A percentile compares a stretch with the other conserved stretches of the same genome.
Conservation (phyloP, 2,888 invertebrate genomes). For the Pecten maximus region DNA sequence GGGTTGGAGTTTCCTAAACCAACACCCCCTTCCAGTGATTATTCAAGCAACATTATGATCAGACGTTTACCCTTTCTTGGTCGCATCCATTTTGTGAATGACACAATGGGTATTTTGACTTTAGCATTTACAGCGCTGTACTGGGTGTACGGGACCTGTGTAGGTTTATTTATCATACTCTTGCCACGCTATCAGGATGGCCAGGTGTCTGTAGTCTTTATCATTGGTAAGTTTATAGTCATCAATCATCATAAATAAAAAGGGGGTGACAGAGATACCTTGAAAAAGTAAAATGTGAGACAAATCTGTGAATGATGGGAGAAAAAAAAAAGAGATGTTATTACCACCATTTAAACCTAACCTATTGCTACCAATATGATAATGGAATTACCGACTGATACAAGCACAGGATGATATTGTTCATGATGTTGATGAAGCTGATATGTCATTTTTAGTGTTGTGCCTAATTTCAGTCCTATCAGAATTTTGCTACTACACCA, state of each 20-base stretch:
- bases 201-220: conserved; percentile 57
- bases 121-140: conserved; percentile 71
- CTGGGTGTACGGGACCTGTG: conserved; percentile 79
- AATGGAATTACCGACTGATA: too few species aligned
- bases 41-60: conserved; percentile 54
- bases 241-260: not conserved
- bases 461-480: too few species aligned
- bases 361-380: too few species aligned
- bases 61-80: conserved; percentile 60
- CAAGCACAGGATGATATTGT: too few species aligned
- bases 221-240: conserved; percentile 69
- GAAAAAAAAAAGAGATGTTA: too few species aligned
- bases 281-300: too few species aligned
- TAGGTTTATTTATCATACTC: conserved; percentile 73
- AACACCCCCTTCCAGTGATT: conserved; percentile 46
- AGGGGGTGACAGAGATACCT: too few species aligned
- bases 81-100: conserved; percentile 66
- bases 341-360: too few species aligned
- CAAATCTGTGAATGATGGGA: too few species aligned
- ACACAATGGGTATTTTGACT: conserved; percentile 68
- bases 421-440: too few species aligned
- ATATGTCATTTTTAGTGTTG: too few species aligned
- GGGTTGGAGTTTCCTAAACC: conserved; percentile 38
- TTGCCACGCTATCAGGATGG: conserved; percentile 76
- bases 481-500: too few species aligned